These are phyloP conservation scores for Heliconius charithonia DNA, from an alignment of 2,888 invertebrate genomes.

Conservation along the genomic window DNA sequence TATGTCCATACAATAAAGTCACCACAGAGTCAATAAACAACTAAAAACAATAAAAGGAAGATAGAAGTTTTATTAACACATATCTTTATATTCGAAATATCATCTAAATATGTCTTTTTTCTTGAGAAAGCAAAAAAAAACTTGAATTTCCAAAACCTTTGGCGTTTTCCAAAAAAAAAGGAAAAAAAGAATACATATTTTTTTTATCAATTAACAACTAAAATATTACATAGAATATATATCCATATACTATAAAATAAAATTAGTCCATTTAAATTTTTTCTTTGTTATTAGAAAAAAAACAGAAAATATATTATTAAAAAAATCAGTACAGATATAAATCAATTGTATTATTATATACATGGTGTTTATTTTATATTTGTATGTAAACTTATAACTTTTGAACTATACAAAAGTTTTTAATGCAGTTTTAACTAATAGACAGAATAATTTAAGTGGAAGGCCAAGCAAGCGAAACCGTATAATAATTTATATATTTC, in stretches of 20 bases:
- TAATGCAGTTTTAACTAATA: too few species aligned
- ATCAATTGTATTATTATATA: not conserved
- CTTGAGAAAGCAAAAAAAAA: not conserved
- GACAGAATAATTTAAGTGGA: too few species aligned
- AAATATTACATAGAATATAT: not conserved
- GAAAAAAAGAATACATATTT: not conserved
- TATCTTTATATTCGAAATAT: constrained; percentile 12
- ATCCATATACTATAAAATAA: not conserved
- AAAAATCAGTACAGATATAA: not conserved
- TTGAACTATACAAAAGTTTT: not conserved
- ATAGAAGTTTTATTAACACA: constrained; percentile 25
- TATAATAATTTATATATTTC: not conserved
- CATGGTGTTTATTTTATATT: not conserved
- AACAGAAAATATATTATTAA: not conserved
- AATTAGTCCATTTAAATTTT: not conserved
- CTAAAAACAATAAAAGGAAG: constrained; percentile 37
- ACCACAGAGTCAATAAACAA: constrained; percentile 34
- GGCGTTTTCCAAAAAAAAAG: not conserved
- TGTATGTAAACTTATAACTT: too few species aligned
- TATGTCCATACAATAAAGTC: constrained; percentile 24
- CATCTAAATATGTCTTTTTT: constrained; percentile 1
- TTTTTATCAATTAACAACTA: not conserved
- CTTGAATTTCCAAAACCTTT: constrained; percentile 2
- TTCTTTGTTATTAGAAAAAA: not conserved
- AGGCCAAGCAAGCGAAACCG: not conserved